Percentiles rank a stretch among this genome's conserved stretches.
These are phyloP conservation scores for Cephalopachus bancanus DNA, from an alignment of 2,797 vertebrate genomes.

Conservation along the genomic window DNA sequence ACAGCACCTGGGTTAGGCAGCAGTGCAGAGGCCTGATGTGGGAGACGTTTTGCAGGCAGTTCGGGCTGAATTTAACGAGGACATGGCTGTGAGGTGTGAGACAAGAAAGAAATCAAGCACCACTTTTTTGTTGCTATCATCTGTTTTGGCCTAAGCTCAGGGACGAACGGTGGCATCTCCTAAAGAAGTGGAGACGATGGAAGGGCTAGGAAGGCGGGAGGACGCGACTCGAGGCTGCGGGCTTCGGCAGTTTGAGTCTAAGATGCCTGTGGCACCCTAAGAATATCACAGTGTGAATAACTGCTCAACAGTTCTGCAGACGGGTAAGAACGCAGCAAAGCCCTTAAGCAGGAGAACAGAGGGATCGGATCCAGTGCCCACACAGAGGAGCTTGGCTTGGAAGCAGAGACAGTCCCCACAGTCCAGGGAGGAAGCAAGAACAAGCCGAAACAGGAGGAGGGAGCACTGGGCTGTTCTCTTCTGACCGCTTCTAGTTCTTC, in stretches of 20 bases:
- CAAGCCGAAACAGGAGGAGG: neutral
- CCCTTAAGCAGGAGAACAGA: neutral
- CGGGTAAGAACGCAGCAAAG: neutral
- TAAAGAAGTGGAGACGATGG: neutral
- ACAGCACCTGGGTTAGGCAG: rapidly evolving
- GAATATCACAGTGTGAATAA: neutral
- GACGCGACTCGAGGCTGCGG: neutral
- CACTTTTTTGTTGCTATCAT: neutral
- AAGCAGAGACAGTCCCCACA: neutral
- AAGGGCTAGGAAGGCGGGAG: neutral
- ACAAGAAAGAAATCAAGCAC: neutral
- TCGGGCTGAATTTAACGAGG: neutral
- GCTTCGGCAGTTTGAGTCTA: neutral
- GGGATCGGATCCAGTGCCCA: neutral
- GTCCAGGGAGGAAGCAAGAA: neutral
- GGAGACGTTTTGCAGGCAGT: too few species aligned
- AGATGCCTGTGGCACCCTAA: neutral
- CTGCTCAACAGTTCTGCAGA: neutral
- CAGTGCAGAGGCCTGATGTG: neutral
- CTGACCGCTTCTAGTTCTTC: neutral
- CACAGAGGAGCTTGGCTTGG: neutral
- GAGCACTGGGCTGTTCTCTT: neutral
- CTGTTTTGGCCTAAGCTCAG: neutral
- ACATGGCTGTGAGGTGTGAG: neutral
- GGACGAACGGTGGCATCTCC: neutral